A percentile compares a stretch with the other conserved stretches of the same genome.
Conservation (phyloP, 64 coral and sea anemone species). For the Stichodactyla mertensii region DNA sequence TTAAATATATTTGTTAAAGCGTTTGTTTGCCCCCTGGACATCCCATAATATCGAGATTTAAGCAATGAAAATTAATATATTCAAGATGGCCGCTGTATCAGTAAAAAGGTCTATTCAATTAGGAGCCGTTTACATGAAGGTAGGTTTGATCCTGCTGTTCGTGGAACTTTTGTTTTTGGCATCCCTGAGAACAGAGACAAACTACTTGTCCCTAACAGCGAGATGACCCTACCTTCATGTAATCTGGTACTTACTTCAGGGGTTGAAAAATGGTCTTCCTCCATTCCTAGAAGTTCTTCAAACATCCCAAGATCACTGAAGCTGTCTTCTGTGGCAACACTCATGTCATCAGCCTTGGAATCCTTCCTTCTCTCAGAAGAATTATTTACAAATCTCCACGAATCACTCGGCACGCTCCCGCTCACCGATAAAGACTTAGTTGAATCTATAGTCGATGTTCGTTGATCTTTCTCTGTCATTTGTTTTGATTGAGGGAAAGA, state of each 20-base stretch:
- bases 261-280: constrained; percentile 89
- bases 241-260: constrained; percentile 64
- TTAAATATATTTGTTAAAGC: no score
- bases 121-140: no score
- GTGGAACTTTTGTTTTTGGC: no score
- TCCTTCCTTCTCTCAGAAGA: constrained; percentile 10
- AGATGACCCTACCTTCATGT: no score
- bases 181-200: no score
- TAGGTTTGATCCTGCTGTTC: no score
- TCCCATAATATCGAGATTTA: no score
- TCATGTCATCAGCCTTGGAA: constrained; percentile 32
- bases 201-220: no score
- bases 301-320: constrained; percentile 93
- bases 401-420: constrained; percentile 32
- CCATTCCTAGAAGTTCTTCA: constrained; percentile 85
- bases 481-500: constrained; percentile 45
- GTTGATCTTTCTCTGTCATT: constrained; percentile 9
- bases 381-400: constrained; percentile 14
- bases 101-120: no score
- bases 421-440: constrained; percentile 16
- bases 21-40: no score
- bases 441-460: constrained; percentile 52
- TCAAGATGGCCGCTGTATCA: no score
- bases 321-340: constrained; percentile 53
- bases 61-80: no score